These are phyloP conservation scores for Trichomycterus rosablanca DNA, from an alignment of 2,113 vertebrate genomes.

Conservation along the genomic window DNA sequence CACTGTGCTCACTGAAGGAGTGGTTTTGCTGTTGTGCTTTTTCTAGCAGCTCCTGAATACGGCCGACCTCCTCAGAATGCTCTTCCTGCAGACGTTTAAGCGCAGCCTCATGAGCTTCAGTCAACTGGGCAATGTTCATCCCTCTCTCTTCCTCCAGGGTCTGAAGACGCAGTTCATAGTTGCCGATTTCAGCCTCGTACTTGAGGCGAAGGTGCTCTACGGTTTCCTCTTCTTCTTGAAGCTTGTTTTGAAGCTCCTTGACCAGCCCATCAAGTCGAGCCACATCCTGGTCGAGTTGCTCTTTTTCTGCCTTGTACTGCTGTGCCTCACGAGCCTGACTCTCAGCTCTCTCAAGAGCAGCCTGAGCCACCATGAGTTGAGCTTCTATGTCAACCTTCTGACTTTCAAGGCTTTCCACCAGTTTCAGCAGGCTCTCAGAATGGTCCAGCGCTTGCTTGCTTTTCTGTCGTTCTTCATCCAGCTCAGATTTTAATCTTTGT, in stretches of 20 bases:
- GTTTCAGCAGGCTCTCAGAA: slow-evolving; percentile 61
- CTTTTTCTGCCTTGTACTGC: slow-evolving; percentile 67
- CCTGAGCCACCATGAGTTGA: slow-evolving; percentile 58
- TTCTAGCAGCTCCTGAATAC: slow-evolving; percentile 51
- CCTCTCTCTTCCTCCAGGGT: slow-evolving; percentile 45
- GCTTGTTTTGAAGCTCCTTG: slow-evolving; percentile 58
- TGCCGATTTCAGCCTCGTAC: slow-evolving; percentile 47
- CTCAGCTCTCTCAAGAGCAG: slow-evolving; percentile 57
- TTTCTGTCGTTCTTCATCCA: slow-evolving; percentile 58
- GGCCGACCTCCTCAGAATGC: slow-evolving; percentile 42
- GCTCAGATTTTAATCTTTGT: slow-evolving; percentile 55
- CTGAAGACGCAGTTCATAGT: slow-evolving; percentile 49
- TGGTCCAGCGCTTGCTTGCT: slow-evolving; percentile 46
- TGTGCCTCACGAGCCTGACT: slow-evolving; percentile 60
- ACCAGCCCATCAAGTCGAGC: slow-evolving; percentile 49
- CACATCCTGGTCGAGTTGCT: slow-evolving; percentile 65
- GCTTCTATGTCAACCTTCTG: slow-evolving; percentile 57
- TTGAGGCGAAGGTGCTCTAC: slow-evolving; percentile 33
- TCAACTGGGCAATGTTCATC: slow-evolving; percentile 30
- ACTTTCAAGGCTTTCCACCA: slow-evolving; percentile 51
- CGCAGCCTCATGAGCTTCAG: slow-evolving; percentile 46
- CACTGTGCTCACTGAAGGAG: slow-evolving; percentile 11
- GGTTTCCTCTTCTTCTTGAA: slow-evolving; percentile 51
- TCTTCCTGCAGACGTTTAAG: slow-evolving; percentile 46
- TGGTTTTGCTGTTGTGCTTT: slow-evolving; percentile 30